These are phyloP conservation scores for Aspidapion aeneum DNA, from an alignment of 2,888 invertebrate genomes.

Conservation along the genomic window DNA sequence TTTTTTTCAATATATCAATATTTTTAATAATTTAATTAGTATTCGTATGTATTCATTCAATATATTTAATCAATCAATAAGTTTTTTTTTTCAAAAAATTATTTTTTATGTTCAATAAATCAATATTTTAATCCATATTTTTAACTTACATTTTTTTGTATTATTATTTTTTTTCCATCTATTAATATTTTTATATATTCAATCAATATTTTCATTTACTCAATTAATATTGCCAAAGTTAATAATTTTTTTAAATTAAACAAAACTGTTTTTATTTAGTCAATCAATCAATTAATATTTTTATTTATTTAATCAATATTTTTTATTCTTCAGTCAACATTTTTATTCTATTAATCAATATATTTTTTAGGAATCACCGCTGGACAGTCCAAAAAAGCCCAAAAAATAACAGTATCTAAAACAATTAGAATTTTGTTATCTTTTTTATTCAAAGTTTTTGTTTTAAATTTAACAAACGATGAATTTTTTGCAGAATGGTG, in stretches of 20 bases:
- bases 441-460: not conserved
- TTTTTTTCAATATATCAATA: not conserved
- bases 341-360: constrained; percentile 6
- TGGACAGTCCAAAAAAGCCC: constrained; percentile 38
- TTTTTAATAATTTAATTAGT: too few relatives aligned
- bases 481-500: not conserved
- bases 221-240: not conserved
- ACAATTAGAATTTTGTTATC: too few relatives aligned
- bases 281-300: not conserved
- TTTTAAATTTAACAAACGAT: not conserved
- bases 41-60: not conserved
- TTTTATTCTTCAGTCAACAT: not conserved
- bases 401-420: constrained; percentile 36
- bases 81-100: not conserved
- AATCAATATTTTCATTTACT: not conserved
- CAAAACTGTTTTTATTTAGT: not conserved
- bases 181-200: not conserved
- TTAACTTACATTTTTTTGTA: not conserved
- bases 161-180: too few relatives aligned
- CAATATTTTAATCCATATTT: not conserved
- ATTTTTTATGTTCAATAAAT: too few relatives aligned
- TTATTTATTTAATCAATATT: not conserved
- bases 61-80: not conserved
- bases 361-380: constrained; percentile 38
- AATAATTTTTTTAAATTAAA: not conserved